Conservation (phyloP, 2,797 vertebrate genomes). For the Cephalopachus bancanus region DNA sequence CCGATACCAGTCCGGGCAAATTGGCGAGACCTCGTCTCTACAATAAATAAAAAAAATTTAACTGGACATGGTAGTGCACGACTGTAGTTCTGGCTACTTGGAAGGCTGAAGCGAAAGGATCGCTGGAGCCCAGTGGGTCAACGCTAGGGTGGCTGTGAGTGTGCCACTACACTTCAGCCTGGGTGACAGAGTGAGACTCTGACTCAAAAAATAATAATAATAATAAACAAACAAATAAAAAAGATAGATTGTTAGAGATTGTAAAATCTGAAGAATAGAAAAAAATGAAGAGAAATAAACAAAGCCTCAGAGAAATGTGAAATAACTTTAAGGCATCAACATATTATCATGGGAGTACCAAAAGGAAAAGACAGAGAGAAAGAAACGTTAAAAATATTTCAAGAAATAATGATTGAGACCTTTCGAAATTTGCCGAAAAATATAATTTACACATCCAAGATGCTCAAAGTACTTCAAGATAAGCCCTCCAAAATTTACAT, state of each 20-base stretch:
- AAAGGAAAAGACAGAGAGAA: neutral
- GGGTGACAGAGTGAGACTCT: too few relatives aligned
- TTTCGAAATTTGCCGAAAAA: neutral
- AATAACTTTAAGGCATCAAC: neutral
- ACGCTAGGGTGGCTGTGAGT: too few relatives aligned
- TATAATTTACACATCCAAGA: neutral
- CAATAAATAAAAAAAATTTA: too few relatives aligned
- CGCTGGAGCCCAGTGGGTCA: too few relatives aligned
- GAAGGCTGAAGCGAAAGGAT: too few relatives aligned
- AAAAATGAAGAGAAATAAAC: neutral
- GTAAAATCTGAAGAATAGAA: neutral
- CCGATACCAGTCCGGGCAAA: too few relatives aligned
- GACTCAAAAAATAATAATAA: too few relatives aligned
- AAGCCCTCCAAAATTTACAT: neutral
- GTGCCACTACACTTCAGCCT: too few relatives aligned
- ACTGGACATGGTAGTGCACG: too few relatives aligned
- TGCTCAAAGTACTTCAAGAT: neutral
- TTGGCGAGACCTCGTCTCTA: too few relatives aligned
- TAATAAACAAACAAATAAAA: neutral
- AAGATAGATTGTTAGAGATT: neutral
- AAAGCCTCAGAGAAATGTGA: neutral
- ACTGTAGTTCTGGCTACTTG: too few relatives aligned
- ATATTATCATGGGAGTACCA: neutral
- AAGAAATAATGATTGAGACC: neutral
- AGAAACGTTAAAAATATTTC: neutral